Evolutionary conservation across 2,888 invertebrate genomes (phyloP).

Genomic region (Ypsolopha sequella): DNA sequence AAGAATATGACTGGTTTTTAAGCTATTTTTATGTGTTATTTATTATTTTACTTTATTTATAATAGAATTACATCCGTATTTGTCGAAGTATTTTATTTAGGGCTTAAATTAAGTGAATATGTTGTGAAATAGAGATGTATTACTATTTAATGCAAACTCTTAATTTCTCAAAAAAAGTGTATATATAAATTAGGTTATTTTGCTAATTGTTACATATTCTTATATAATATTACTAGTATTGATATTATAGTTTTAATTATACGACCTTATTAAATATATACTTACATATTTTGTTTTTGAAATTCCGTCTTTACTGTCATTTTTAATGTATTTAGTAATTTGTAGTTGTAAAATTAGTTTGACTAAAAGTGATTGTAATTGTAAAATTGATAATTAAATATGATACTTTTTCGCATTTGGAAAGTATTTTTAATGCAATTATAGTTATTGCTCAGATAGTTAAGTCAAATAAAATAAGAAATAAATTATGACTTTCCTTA

Average conservation of each 20-base stretch:
- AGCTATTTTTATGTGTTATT: slow-evolving; percentile 48
- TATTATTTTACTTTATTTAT: slow-evolving; percentile 43
- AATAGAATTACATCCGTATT: slow-evolving; percentile 2
- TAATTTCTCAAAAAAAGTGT: neutral
- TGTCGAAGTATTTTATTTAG: slow-evolving; percentile 2
- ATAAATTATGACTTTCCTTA: slow-evolving; percentile 3
- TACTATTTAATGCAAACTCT: neutral
- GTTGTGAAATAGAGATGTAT: neutral
- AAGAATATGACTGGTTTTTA: slow-evolving; percentile 44
- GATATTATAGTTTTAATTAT: no score
- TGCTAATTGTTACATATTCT: neutral
- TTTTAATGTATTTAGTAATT: no score
- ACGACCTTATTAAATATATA: no score
- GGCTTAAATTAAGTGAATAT: slow-evolving; percentile 4
- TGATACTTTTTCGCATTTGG: neutral
- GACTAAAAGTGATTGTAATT: no score
- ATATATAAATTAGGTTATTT: neutral
- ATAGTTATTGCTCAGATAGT: slow-evolving; percentile 12
- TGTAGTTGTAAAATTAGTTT: no score
- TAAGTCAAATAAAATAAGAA: neutral
- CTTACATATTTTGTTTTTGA: no score
- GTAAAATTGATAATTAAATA: neutral
- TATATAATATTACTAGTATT: neutral
- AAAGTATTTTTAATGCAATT: slow-evolving; percentile 3
- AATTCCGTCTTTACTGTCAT: no score